phyloP scores from a whole-genome alignment of 2,797 vertebrate genomes.

The Emys orbicularis region DNA sequence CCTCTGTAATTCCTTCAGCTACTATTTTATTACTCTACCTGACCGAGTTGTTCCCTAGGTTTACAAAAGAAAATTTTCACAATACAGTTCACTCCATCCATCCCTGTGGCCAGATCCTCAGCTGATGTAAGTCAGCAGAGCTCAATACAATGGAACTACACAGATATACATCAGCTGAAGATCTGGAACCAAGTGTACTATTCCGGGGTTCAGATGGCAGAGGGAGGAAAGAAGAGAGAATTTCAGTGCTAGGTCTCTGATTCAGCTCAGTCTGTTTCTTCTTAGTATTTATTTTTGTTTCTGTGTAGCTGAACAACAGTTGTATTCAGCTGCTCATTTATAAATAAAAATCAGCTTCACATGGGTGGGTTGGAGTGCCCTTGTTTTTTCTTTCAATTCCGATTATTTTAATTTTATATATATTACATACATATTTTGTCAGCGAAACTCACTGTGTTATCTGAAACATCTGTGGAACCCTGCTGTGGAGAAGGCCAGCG shows the following conservation, averaged over 20 bases:
- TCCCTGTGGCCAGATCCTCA: neutral
- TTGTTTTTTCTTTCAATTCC: constrained; percentile 15
- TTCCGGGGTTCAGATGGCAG: neutral
- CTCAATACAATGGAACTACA: neutral
- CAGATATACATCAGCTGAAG: constrained; percentile 34
- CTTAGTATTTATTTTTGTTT: neutral
- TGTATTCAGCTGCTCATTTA: constrained; percentile 64
- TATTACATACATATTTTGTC: constrained; percentile 78
- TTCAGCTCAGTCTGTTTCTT: constrained; percentile 33
- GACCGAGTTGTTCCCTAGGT: neutral
- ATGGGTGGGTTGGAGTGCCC: constrained; percentile 58
- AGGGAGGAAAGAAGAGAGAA: neutral
- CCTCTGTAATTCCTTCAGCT: constrained; percentile 33
- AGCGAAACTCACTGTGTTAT: constrained; percentile 74
- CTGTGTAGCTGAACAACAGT: constrained; percentile 52
- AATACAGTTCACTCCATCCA: neutral
- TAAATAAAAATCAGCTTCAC: constrained; percentile 65
- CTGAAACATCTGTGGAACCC: constrained; percentile 79
- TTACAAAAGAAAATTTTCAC: neutral
- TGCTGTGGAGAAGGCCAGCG: constrained; percentile 70
- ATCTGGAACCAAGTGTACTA: neutral
- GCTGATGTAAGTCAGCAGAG: neutral
- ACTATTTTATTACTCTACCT: neutral
- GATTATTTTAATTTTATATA: constrained; percentile 74
- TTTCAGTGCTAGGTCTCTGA: constrained; percentile 34